Base-by-base conservation (phyloP, 2,797 vertebrate genomes). In the Rhinatrema bivittatum region DNA sequence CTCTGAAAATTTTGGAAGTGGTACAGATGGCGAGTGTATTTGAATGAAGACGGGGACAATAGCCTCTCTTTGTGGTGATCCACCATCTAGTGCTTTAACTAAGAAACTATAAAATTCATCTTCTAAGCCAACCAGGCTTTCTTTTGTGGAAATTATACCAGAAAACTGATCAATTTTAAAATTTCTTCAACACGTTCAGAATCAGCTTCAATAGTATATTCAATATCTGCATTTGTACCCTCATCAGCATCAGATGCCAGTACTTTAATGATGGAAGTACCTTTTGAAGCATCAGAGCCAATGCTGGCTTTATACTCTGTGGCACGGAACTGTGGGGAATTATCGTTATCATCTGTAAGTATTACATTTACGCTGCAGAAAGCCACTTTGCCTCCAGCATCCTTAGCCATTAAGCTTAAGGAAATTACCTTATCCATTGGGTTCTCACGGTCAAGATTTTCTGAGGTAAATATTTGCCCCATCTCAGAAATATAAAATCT, bases 41-140 rank as follows among this genome's bases (percentile, higher is more conserved):
- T 81, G 79, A 34, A 96, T 79, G 35, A 93, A 91, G 37, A 98
- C 81, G 22, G 91, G 87, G 21, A 94, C 87, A 27, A 95, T 62
- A 5, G 91, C 92, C 29, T 91, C 82, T 53, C 68, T 91, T 4
- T 76, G 31, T 10, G 91, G 90, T 28, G 85, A 87, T 25, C 96
- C 96, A 7, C 81, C 88, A 70, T 99, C 96, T 10, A 72, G 66
- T 16, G 93, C 95, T 63, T 86, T 84, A 10, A 98, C 90, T 50
- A 90, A 90, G 67, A 99, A 97, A 2, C 87, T 83, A 43, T 91
- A 92, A 32, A 91, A 73, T 16, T 95, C 87, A 35, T 90, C 89
- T 81, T 99, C 96, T 46, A 99, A 84, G 41, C 96, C 96, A 44
- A 99, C 86, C 45, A 99, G 81, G 59, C 92, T 99, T 73, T 99